Conservation (phyloP, 2,797 vertebrate species). For the Macropodus opercularis region DNA sequence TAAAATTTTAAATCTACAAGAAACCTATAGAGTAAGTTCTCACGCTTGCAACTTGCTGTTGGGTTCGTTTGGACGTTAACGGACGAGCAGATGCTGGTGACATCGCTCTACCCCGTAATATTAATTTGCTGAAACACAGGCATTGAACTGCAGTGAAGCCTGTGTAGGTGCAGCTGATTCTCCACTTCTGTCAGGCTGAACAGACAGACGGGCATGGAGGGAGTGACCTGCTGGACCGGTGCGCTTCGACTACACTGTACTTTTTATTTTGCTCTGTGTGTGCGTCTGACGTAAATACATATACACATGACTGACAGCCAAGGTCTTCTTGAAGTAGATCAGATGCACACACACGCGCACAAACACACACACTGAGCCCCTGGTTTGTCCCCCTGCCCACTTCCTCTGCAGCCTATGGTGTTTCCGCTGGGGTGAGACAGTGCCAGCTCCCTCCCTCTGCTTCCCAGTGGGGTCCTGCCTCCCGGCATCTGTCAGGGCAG, state of each 20-base stretch:
- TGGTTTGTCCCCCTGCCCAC: constrained; percentile 86
- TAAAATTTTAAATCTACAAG: too few relatives aligned
- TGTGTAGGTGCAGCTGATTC: too few relatives aligned
- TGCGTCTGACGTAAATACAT: constrained; percentile 38
- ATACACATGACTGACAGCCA: constrained; percentile 46
- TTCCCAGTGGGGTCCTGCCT: constrained; percentile 88
- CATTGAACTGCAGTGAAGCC: too few relatives aligned
- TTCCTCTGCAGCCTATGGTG: constrained; percentile 87
- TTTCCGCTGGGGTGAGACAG: constrained; percentile 86
- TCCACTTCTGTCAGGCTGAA: too few relatives aligned
- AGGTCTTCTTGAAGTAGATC: constrained; percentile 62
- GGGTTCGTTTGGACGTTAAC: too few relatives aligned
- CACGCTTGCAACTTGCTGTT: too few relatives aligned
- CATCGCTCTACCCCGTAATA: too few relatives aligned
- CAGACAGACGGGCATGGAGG: too few relatives aligned
- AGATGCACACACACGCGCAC: constrained; percentile 49
- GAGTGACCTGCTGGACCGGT: background rate
- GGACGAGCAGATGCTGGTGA: too few relatives aligned
- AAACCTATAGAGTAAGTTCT: too few relatives aligned
- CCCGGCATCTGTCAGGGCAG: constrained; percentile 88
- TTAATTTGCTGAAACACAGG: too few relatives aligned
- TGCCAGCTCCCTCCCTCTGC: constrained; percentile 85
- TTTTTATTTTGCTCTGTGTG: background rate
- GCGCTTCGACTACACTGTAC: too few relatives aligned
- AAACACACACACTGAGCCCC: constrained; percentile 70